A percentile compares a stretch with the other conserved stretches of the same genome.
These are phyloP conservation scores for Gerosis bhagava DNA, from an alignment of 2,888 invertebrate genomes.

Conservation along the genomic window DNA sequence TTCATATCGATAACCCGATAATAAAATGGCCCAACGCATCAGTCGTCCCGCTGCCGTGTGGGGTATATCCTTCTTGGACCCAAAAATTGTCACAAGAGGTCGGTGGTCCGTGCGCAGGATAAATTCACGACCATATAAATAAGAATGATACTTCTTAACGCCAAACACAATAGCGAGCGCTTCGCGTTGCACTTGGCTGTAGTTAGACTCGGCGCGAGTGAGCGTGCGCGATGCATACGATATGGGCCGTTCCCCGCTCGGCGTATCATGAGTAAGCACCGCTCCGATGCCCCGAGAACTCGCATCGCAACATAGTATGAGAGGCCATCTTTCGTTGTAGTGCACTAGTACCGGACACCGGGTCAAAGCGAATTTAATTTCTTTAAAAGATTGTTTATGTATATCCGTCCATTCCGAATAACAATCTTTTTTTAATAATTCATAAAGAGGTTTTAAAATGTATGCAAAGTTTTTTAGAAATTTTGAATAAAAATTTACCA, in stretches of 20 bases:
- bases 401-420: neutral
- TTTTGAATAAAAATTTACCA: constrained; percentile 9
- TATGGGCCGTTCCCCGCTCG: neutral
- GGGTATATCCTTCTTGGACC: neutral
- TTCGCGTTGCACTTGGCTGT: constrained; percentile 4
- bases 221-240: constrained; percentile 12
- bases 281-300: constrained; percentile 3
- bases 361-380: too few species aligned
- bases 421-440: neutral
- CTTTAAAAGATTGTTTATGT: neutral
- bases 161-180: constrained; percentile 3
- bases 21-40: constrained; percentile 1
- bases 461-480: neutral
- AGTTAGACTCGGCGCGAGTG: neutral
- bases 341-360: too few species aligned
- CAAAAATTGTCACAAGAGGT: constrained; percentile 3
- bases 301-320: too few species aligned
- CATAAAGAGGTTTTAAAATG: neutral
- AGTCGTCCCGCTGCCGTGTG: constrained; percentile 1
- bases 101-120: constrained; percentile 1
- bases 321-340: too few species aligned
- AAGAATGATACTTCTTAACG: neutral
- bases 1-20: neutral
- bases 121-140: neutral
- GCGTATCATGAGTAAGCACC: neutral